Conservation (phyloP, 2,113 vertebrate species). For the Xiphias gladius region DNA sequence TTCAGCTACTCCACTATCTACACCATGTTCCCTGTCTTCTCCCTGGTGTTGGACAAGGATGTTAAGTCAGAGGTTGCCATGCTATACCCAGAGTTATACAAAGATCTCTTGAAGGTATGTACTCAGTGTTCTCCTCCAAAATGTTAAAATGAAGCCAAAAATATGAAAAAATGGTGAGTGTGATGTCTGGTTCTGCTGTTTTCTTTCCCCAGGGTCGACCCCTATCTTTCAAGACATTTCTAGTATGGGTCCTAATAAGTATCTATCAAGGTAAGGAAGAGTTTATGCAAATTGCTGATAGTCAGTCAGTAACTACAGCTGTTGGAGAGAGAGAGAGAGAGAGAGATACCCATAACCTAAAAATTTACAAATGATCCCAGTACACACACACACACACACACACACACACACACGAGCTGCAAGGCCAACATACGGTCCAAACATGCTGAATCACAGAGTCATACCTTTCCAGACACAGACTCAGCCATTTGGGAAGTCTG, state of each 20-base stretch:
- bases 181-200: neutral
- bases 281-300: neutral
- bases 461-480: neutral
- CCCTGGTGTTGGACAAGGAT: constrained; percentile 97
- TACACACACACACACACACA: no score
- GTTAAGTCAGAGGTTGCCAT: constrained; percentile 98
- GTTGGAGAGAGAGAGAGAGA: neutral
- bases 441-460: neutral
- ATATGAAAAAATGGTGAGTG: neutral
- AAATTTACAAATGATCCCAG: neutral
- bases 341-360: neutral
- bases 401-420: no score
- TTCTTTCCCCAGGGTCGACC: constrained; percentile 89
- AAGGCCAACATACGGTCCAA: neutral
- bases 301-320: neutral
- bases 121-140: neutral
- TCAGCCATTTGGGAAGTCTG: neutral
- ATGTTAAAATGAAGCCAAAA: neutral
- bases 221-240: constrained; percentile 95
- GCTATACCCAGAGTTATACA: constrained; percentile 98
- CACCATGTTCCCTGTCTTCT: constrained; percentile 99
- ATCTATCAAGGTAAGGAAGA: constrained; percentile 95
- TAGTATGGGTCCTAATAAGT: constrained; percentile 98
- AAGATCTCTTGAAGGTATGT: constrained; percentile 95
- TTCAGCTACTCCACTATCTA: constrained; percentile 95